Evolutionary conservation across 2,797 vertebrate genomes (phyloP), one percentile per base, ranked within the genome.

Genomic region (Pogonophryne albipinna): DNA sequence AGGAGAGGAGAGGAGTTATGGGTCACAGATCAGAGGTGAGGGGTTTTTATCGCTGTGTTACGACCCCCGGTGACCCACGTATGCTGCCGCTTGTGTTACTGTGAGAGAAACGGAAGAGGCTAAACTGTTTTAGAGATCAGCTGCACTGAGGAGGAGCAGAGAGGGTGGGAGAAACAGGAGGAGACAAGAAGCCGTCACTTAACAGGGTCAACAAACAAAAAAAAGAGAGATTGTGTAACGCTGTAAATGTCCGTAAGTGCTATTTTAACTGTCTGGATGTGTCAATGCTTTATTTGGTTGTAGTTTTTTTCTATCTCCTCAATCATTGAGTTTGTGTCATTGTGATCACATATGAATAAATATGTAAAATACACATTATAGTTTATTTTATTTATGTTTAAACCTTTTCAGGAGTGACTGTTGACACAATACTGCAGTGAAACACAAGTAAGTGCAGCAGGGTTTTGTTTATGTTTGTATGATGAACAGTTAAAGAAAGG

Each of bases 11-110:
- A 31, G 76, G 74, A 78, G 91, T 90, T 85, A 44, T 56, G 89
- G 92, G 88, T 92, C 90, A 92, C 83, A 90, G 93, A 94, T 95
- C 93, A 91, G 88, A 93, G 87, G 84, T 84, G 80, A 75, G 53
- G 71, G 65, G 61, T 65, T 91, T 86, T 93, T 91, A 92, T 94
- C 88, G 82, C 88, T 51, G 80, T 64, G 72, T 80, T 79, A 84
- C 16, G 83, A 93, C 83, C 90, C 85, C 74, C 58, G 62, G 84
- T 83, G 92, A 94, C 90, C 91, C 73, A 2, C 16, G 67, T 72
- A 34, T 64, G 74, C 77, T n/a, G 71, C 66, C 7, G 68, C 78
- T 69, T 81, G 79, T 83, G 62, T 78, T 66, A 46, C 66, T 78
- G 56, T 59, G 63, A 76, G 59, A 66, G 83, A 75, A 80, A 70